Percentiles rank a stretch among this genome's conserved stretches.
These are phyloP conservation scores for Trematomus loennbergii DNA, from an alignment of 2,113 vertebrate genomes.

Conservation along the genomic window DNA sequence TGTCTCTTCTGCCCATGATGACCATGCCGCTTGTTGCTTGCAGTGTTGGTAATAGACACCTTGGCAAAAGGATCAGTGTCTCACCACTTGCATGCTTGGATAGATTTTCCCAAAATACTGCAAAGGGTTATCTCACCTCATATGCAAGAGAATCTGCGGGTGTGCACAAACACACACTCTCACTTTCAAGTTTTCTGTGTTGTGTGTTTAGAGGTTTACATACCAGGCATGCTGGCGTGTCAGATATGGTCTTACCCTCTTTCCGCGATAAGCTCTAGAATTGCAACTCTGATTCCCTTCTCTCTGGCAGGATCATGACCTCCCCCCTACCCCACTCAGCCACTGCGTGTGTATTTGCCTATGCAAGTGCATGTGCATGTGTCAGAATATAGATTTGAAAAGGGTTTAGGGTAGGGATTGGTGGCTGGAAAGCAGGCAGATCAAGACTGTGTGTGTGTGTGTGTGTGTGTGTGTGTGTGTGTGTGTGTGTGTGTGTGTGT, in stretches of 20 bases:
- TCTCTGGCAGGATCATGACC: constrained; percentile 76
- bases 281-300: constrained; percentile 77
- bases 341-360: constrained; percentile 24
- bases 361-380: constrained; percentile 36
- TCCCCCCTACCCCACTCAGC: constrained; percentile 29
- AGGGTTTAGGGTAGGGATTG: constrained; percentile 68
- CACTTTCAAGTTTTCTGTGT: neutral
- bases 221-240: constrained; percentile 68
- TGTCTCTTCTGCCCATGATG: constrained; percentile 38
- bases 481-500: constrained; percentile 2
- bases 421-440: constrained; percentile 54
- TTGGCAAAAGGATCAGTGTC: constrained; percentile 64
- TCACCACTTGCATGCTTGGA: constrained; percentile 66
- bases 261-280: constrained; percentile 78
- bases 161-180: constrained; percentile 1
- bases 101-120: constrained; percentile 77
- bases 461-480: constrained; percentile 7
- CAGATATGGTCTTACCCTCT: constrained; percentile 81
- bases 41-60: constrained; percentile 68
- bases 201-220: constrained; percentile 57
- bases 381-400: constrained; percentile 62
- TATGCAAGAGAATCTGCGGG: constrained; percentile 29
- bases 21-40: constrained; percentile 35
- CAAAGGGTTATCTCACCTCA: constrained; percentile 61
- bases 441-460: constrained; percentile 42